Base-by-base conservation (phyloP, 1,140 invertebrate species). In the Mactra quadrangularis region DNA sequence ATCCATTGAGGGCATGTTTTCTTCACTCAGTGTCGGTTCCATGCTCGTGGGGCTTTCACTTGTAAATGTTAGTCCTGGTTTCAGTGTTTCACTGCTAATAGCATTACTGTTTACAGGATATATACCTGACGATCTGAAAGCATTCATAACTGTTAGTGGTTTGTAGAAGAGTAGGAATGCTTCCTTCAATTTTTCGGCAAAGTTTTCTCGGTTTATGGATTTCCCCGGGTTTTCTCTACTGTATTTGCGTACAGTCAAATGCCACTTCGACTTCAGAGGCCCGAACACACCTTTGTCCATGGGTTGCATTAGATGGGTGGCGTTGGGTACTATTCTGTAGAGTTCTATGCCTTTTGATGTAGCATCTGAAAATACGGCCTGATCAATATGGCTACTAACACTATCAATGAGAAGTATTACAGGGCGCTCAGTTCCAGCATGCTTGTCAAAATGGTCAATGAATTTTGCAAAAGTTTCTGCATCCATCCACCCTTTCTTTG, bases 401-500 rank as follows among this genome's bases (percentile, higher is more conserved):
- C 64, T 82, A 25, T 57, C 50, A 47, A 72, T 72, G 15, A 82
- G 35, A 7, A 74, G 29, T 6, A 57, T 15, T 13, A 74, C 68
- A 64, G 53, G 68, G 3, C 81, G 29, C 52, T 83, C 70, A 33
- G 4, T 0, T 25, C 81, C 59, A 64, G 41, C 38, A 66, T 75
- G 29, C 59, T 64, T 74, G 31, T 85, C 70, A 76, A 85, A 82
- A 66, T 82, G 71, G 22, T 85, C 60, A 17, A 85, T 82, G 38
- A 75, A 68, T 64, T 64, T 59, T 25, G 38, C 31, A 25, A 85
- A 85, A 15, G 50, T 70, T 22, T 1, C 35, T 22, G 83, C 47
- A 60, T 74, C 64, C 78, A 85, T 85, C 68, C 68, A 85, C 22
- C 83, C 70, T 38, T 82, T 82, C n/a, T 50, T 31, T 29, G 77